Percentiles rank a stretch among this genome's conserved stretches.
Conservation (phyloP, 1,140 invertebrate species). For the Drosophila cardini region DNA sequence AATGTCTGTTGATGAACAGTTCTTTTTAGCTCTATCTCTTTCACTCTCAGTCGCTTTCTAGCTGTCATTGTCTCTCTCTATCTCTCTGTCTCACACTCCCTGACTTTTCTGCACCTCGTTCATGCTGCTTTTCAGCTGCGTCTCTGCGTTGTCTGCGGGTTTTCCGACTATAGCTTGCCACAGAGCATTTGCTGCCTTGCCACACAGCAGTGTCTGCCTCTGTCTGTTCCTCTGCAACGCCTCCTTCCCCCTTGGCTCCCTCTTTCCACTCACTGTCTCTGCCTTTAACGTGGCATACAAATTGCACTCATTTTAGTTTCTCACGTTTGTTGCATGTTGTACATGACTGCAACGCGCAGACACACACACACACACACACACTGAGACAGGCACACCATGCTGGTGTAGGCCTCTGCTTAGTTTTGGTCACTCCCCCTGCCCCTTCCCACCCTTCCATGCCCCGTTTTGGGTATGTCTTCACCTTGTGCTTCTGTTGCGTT, state of each 20-base stretch:
- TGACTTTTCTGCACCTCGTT: neutral
- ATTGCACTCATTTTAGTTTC: slow-evolving; percentile 83
- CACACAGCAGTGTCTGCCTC: neutral
- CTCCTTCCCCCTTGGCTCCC: neutral
- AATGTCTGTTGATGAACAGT: slow-evolving; percentile 33
- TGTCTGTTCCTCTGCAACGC: neutral
- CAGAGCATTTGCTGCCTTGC: neutral
- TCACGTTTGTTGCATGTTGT: slow-evolving; percentile 82
- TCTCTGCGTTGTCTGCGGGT: slow-evolving; percentile 37
- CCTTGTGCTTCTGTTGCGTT: slow-evolving; percentile 7
- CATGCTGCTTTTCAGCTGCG: neutral
- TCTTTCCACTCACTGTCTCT: slow-evolving; percentile 1
- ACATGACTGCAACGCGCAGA: slow-evolving; percentile 78
- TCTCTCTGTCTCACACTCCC: too few relatives aligned
- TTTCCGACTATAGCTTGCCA: slow-evolving; percentile 6
- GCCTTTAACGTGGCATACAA: slow-evolving; percentile 78
- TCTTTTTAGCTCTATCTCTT: neutral
- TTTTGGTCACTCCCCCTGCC: neutral
- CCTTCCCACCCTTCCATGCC: neutral
- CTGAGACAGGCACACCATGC: slow-evolving; percentile 43
- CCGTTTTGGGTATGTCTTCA: slow-evolving; percentile 3
- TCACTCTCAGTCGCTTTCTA: neutral
- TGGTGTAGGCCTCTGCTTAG: slow-evolving; percentile 60
- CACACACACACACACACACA: slow-evolving; percentile 56
- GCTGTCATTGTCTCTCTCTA: neutral